A percentile compares a stretch with the other conserved stretches of the same genome.
Evolutionary conservation across 2,888 invertebrate genomes (phyloP).

Genomic region (Uloborus plumipes): DNA sequence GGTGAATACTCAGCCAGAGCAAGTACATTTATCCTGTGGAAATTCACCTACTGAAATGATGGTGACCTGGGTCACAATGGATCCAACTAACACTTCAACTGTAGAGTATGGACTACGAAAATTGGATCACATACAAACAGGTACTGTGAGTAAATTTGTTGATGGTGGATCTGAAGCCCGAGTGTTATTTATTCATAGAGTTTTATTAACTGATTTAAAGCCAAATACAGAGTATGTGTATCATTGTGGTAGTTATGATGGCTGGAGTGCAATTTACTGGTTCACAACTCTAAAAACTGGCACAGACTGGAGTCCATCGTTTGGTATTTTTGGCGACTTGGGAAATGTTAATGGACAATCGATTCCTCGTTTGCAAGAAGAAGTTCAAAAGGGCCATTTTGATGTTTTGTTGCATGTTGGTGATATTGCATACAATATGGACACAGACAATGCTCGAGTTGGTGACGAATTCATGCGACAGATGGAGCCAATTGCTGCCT

Average conservation of each 20-base stretch:
- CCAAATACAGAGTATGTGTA: slow-evolving; percentile 65
- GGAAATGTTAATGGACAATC: slow-evolving; percentile 67
- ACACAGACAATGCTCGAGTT: slow-evolving; percentile 82
- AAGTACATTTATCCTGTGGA: slow-evolving; percentile 47
- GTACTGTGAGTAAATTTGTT: slow-evolving; percentile 74
- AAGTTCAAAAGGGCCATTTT: slow-evolving; percentile 65
- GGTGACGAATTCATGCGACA: slow-evolving; percentile 95
- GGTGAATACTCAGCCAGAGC: slow-evolving; percentile 50
- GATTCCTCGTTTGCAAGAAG: slow-evolving; percentile 66
- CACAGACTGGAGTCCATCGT: slow-evolving; percentile 66
- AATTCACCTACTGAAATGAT: slow-evolving; percentile 67
- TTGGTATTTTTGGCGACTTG: slow-evolving; percentile 66
- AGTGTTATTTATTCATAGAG: slow-evolving; percentile 84
- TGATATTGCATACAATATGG: slow-evolving; percentile 96
- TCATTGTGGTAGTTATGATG: slow-evolving; percentile 67
- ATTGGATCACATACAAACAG: slow-evolving; percentile 37
- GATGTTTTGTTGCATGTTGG: slow-evolving; percentile 71
- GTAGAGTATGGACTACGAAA: slow-evolving; percentile 67
- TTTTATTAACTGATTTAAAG: slow-evolving; percentile 73
- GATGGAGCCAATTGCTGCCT: slow-evolving; percentile 89
- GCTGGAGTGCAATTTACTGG: slow-evolving; percentile 69
- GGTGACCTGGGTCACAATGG: slow-evolving; percentile 68
- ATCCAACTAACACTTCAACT: slow-evolving; percentile 64
- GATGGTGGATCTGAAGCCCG: slow-evolving; percentile 81
- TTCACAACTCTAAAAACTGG: slow-evolving; percentile 69